phyloP scores from a whole-genome alignment of 2,797 vertebrate species.

The Sebastes glaucus region DNA sequence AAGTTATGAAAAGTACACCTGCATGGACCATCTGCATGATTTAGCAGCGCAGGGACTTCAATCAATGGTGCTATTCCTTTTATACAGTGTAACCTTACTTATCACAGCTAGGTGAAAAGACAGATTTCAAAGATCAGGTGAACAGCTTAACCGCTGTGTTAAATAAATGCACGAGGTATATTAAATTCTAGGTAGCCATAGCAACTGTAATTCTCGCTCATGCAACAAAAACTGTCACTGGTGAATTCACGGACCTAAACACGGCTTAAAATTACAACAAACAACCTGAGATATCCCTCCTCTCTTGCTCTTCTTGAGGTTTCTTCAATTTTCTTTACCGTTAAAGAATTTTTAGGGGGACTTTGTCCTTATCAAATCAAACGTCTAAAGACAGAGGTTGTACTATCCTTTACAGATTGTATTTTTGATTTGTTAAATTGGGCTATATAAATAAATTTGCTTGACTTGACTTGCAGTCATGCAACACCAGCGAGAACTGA shows the following conservation, averaged over 20 bases:
- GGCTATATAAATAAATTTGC: not conserved
- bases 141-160: not conserved
- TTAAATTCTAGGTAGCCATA: not conserved
- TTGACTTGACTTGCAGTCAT: not conserved
- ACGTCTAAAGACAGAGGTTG: not conserved
- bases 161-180: not conserved
- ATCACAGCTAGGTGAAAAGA: not conserved
- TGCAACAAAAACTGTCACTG: not conserved
- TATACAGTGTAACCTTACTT: no score
- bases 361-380: not conserved
- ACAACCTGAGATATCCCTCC: not conserved
- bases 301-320: not conserved
- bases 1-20: not conserved
- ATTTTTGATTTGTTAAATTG: not conserved
- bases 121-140: not conserved
- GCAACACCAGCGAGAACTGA: not conserved
- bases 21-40: not conserved
- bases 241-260: not conserved
- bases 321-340: not conserved
- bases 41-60: not conserved
- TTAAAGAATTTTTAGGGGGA: not conserved
- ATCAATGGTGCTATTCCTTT: no score
- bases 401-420: rapidly evolving
- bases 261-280: not conserved
- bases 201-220: no score